These are phyloP conservation scores for Didymodactylos carnosus DNA, from an alignment of 2,888 invertebrate genomes.

Conservation along the genomic window DNA sequence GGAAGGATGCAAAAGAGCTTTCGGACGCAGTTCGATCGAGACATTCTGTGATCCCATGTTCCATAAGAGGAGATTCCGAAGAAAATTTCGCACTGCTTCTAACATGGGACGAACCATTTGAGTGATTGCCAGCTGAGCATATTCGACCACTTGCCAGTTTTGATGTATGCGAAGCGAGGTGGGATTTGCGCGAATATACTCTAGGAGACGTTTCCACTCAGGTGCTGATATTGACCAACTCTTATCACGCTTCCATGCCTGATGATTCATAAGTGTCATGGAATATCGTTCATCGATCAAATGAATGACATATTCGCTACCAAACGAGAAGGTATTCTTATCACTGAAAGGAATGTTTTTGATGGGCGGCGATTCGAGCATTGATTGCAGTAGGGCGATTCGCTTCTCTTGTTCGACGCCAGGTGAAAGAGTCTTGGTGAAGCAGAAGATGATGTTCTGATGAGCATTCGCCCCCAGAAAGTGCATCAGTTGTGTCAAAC, in stretches of 20 bases:
- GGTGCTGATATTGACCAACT: background rate
- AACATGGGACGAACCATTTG: background rate
- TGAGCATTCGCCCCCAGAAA: background rate
- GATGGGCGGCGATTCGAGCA: background rate
- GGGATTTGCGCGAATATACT: background rate
- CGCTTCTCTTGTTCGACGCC: background rate
- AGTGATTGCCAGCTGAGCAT: background rate
- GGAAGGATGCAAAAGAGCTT: background rate
- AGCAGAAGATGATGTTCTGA: background rate
- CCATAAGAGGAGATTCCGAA: background rate
- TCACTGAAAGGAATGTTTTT: background rate
- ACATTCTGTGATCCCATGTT: background rate
- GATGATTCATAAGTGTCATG: background rate
- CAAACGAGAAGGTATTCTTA: background rate
- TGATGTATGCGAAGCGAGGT: background rate
- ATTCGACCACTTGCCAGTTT: background rate
- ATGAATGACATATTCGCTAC: background rate
- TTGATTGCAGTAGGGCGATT: background rate
- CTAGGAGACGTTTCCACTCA: background rate
- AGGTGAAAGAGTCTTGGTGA: background rate
- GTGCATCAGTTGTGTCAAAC: background rate
- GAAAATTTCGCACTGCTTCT: background rate
- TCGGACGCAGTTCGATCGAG: background rate
- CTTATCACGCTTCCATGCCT: background rate
- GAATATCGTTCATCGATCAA: background rate